Base-by-base conservation (phyloP, 1,140 invertebrate species). In the Rhizoglyphus robini region DNA sequence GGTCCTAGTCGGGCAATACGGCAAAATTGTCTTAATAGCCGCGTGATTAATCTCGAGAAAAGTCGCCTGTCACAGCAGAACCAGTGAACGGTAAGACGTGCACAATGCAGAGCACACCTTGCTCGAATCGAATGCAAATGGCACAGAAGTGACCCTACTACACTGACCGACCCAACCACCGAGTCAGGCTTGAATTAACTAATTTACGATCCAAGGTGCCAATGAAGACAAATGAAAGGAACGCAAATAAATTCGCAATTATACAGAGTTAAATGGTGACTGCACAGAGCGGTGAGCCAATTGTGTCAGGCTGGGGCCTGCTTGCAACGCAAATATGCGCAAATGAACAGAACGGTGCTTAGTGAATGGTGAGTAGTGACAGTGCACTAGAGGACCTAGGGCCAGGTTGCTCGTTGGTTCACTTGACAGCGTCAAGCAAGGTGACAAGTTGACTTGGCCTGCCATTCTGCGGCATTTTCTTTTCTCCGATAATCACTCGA, bases 171-270 rank as follows among this genome's bases (percentile, higher is more conserved):
- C 36, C 8, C 23, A 54, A 8, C 8, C 23, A 54, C 23, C 8
- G 8, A 20, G 23, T 8, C 51, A 8, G 23, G 51, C 51, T 54
- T 54, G 51, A 54, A 54, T 54, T 54, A 54, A 20, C 51, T 54
- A 54, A 54, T 54, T 54, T 54, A 54, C 51, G 51, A 54, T 8
- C 51, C 8, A 54, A 54, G 51, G 51, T 54, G 51, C 51, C 51
- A 54, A 54, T 54, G 51, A 54, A 54, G 51, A 54, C 51, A 54
- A 54, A 54, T 54, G 51, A 20, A 54, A 32, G 8, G 51, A 54
- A 54, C 15, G 51, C 51, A 54, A 54, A 54, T 54, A 54, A 54
- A 54, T 54, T 54, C 51, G 51, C 51, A 54, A 54, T 54, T 54
- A 54, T 54, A 20, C 51, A 54, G 8, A 54, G 41, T 46, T 15